A percentile compares a stretch with the other conserved stretches of the same genome.
Evolutionary conservation across 1,140 invertebrate species (phyloP).

Genomic region (Brachionus manjavacas): DNA sequence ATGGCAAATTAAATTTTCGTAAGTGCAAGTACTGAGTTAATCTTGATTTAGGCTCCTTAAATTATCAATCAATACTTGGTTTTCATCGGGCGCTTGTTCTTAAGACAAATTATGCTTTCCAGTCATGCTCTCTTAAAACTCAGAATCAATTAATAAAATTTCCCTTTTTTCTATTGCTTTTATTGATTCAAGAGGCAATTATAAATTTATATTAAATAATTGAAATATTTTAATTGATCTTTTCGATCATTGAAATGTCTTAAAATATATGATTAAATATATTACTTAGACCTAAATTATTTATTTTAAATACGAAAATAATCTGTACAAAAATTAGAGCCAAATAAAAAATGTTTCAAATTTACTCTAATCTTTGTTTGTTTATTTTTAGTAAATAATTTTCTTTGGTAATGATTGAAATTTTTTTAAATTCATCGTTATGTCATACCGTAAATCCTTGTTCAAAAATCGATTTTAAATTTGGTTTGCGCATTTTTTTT

Average conservation of each 20-base stretch:
- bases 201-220: background rate
- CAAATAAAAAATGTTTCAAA: no score
- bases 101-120: background rate
- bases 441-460: no score
- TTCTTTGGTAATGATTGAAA: no score
- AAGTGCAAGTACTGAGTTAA: background rate
- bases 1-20: background rate
- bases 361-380: no score
- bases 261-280: background rate
- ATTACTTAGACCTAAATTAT: no score
- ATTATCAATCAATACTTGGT: background rate
- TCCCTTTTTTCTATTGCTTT: background rate
- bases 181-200: background rate
- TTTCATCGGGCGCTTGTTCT: background rate
- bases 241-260: background rate
- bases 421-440: no score
- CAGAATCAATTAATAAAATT: background rate
- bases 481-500: no score
- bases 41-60: background rate
- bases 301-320: no score
- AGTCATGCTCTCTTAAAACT: background rate
- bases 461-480: no score
- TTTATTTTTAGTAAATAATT: no score
- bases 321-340: no score
- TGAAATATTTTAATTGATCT: background rate